Percentiles rank a stretch among this genome's conserved stretches.
Conservation (phyloP, 2,797 vertebrate species). For the Gymnodraco acuticeps region DNA sequence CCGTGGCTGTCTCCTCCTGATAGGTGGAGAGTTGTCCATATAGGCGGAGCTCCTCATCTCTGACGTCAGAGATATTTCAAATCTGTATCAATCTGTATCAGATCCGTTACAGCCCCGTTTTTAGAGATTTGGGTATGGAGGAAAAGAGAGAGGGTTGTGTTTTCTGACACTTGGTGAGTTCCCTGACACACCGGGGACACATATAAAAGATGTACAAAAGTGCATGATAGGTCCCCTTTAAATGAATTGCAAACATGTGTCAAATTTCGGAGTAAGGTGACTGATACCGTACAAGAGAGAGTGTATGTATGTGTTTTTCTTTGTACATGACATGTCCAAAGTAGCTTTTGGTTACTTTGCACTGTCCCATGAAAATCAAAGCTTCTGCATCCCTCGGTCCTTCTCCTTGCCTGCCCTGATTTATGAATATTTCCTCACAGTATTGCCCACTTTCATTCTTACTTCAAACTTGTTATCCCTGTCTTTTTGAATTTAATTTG, state of each 20-base stretch:
- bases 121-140: too few species aligned
- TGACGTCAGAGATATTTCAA: too few species aligned
- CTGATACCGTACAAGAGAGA: neutral
- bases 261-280: constrained; percentile 11
- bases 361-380: constrained; percentile 64
- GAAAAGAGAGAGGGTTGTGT: too few species aligned
- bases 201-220: too few species aligned
- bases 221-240: too few species aligned
- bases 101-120: too few species aligned
- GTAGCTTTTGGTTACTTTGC: constrained; percentile 52
- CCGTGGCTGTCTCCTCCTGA: too few species aligned
- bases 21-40: too few species aligned
- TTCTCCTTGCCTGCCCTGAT: constrained; percentile 60
- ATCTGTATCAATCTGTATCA: too few species aligned
- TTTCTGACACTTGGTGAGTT: too few species aligned
- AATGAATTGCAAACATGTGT: constrained; percentile 17
- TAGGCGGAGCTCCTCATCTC: too few species aligned
- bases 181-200: too few species aligned
- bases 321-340: constrained; percentile 39
- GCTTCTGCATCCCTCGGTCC: constrained; percentile 36
- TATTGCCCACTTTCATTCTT: constrained; percentile 67
- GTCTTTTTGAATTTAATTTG: constrained; percentile 79
- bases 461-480: constrained; percentile 74
- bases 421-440: constrained; percentile 72
- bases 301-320: constrained; percentile 34